Percentiles rank a stretch among this genome's conserved stretches.
Conservation (phyloP, 2,797 vertebrate species). For the Helostoma temminkii region DNA sequence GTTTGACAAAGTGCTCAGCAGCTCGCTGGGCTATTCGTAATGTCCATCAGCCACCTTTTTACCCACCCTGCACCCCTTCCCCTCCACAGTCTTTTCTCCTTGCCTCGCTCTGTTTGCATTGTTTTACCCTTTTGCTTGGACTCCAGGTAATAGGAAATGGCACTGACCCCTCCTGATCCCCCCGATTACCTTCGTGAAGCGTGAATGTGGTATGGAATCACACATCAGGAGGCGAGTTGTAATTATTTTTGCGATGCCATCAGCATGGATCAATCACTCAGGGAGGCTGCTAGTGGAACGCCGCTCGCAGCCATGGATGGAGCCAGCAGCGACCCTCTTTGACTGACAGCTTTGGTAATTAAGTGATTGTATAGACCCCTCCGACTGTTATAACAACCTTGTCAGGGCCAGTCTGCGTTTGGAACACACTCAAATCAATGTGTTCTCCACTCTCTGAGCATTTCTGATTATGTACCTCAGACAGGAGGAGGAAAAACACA, state of each 20-base stretch:
- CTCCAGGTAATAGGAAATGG: constrained; percentile 96
- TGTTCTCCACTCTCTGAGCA: constrained; percentile 89
- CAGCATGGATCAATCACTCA: constrained; percentile 96
- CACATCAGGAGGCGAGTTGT: constrained; percentile 94
- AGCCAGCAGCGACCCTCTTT: constrained; percentile 87
- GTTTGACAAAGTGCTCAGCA: constrained; percentile 88
- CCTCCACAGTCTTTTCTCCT: constrained; percentile 56
- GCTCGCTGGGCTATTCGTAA: constrained; percentile 87
- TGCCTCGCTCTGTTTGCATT: constrained; percentile 71
- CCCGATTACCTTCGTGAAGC: constrained; percentile 95
- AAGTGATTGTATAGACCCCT: constrained; percentile 96
- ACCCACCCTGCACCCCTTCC: constrained; percentile 46
- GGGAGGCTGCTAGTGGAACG: constrained; percentile 89
- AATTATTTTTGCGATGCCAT: constrained; percentile 98
- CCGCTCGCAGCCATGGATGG: constrained; percentile 87
- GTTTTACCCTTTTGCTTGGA: constrained; percentile 86
- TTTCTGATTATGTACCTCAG: constrained; percentile 85
- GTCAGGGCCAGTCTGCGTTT: constrained; percentile 93
- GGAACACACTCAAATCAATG: constrained; percentile 93
- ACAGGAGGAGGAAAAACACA: constrained; percentile 61
- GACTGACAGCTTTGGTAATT: constrained; percentile 99
- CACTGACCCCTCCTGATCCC: constrained; percentile 94
- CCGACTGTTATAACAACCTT: constrained; percentile 96
- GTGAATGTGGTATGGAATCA: constrained; percentile 94
- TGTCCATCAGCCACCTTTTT: constrained; percentile 53